Evolutionary conservation across 1,140 invertebrate genomes (phyloP).

Genomic region (Meteorus sp.): DNA sequence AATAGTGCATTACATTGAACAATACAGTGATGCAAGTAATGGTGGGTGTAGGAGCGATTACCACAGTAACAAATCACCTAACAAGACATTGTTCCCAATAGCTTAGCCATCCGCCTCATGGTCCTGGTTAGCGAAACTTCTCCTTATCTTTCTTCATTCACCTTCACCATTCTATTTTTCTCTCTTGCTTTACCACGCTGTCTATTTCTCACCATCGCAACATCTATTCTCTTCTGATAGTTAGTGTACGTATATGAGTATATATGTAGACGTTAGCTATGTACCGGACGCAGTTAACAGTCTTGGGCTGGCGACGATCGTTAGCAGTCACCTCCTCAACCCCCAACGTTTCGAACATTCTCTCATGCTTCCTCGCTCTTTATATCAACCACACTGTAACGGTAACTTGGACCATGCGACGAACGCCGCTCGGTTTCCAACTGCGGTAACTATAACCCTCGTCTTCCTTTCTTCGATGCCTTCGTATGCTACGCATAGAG

Average conservation of each 20-base stretch:
- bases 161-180: neutral
- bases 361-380: neutral
- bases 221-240: neutral
- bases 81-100: slow-evolving; percentile 56
- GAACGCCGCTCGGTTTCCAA: slow-evolving; percentile 22
- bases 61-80: slow-evolving; percentile 51
- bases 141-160: too few relatives aligned
- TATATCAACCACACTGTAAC: neutral
- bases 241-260: neutral
- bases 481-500: slow-evolving; percentile 18
- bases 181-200: slow-evolving; percentile 30
- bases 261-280: neutral
- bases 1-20: too few relatives aligned
- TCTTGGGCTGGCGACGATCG: slow-evolving; percentile 49
- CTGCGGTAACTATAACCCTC: neutral
- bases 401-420: slow-evolving; percentile 9
- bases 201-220: slow-evolving; percentile 2
- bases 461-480: slow-evolving; percentile 19
- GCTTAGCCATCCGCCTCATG: slow-evolving; percentile 43
- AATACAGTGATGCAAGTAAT: neutral
- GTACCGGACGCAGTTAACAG: slow-evolving; percentile 51
- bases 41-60: slow-evolving; percentile 40
- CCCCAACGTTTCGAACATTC: slow-evolving; percentile 7
- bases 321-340: slow-evolving; percentile 46
- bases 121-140: too few relatives aligned